A percentile compares a stretch with the other conserved stretches of the same genome.
Evolutionary conservation across 2,888 invertebrate genomes (phyloP).

Genomic region (Nematopogon swammerdamellus): DNA sequence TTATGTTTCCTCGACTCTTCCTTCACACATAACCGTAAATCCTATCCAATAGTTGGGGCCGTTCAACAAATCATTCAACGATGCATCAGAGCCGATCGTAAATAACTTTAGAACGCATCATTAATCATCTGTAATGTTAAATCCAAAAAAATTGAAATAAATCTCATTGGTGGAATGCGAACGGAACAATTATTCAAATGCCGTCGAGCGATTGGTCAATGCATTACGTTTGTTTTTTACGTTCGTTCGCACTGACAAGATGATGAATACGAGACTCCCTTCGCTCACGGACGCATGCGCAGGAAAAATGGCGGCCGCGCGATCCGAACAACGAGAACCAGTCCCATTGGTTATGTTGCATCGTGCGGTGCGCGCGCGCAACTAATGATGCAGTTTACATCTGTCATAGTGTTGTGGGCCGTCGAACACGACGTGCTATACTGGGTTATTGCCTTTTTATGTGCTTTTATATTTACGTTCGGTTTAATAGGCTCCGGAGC

Average conservation of each 20-base stretch:
- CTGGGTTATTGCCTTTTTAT: conserved; percentile 26
- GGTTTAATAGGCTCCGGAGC: conserved; percentile 12
- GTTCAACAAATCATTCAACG: conserved; percentile 48
- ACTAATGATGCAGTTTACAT: conserved; percentile 3
- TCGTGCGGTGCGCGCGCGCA: conserved; percentile 3
- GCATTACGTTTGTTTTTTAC: conserved; percentile 33
- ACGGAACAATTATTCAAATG: conserved; percentile 53
- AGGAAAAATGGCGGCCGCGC: conserved; percentile 3
- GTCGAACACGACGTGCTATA: conserved; percentile 6
- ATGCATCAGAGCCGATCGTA: conserved; percentile 36
- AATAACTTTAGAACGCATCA: conserved; percentile 35
- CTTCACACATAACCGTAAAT: conserved; percentile 1
- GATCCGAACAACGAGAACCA: background rate
- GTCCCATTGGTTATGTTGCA: background rate
- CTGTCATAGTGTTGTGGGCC: conserved; percentile 2
- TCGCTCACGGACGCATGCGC: background rate
- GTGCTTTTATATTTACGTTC: conserved; percentile 14
- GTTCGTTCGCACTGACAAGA: conserved; percentile 26
- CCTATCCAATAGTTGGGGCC: conserved; percentile 10
- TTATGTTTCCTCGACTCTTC: background rate
- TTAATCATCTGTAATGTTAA: conserved; percentile 31
- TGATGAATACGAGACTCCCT: conserved; percentile 36
- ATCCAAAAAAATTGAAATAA: background rate
- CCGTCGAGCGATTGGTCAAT: conserved; percentile 34
- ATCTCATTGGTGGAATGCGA: conserved; percentile 36